Evolutionary conservation across 2,888 invertebrate species (phyloP).

Genomic region (Coremacera marginata): DNA sequence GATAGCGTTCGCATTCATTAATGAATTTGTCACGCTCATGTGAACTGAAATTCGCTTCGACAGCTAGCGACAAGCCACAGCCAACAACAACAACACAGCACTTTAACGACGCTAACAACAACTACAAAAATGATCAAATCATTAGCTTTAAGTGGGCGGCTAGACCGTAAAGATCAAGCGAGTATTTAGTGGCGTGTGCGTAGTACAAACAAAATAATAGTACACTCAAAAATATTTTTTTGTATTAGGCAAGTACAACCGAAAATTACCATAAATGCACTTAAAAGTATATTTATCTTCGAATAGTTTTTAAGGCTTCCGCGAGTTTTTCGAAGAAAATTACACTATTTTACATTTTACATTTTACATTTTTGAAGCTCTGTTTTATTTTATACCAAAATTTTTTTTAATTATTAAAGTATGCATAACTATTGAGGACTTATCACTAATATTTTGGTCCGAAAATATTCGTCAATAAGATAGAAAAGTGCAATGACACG

Average conservation of each 20-base stretch:
- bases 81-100: background rate
- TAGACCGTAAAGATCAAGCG: constrained; percentile 6
- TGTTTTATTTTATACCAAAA: too few species aligned
- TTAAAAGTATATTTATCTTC: too few species aligned
- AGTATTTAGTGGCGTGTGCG: background rate
- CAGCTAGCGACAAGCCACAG: background rate
- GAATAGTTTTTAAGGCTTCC: too few species aligned
- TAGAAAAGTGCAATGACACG: too few species aligned
- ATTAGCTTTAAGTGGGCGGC: constrained; percentile 4
- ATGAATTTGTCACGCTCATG: constrained; percentile 58
- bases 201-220: background rate
- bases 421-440: too few species aligned
- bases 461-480: too few species aligned
- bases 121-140: constrained; percentile 1
- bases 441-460: too few species aligned
- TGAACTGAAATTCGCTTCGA: constrained; percentile 52
- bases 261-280: too few species aligned
- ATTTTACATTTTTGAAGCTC: too few species aligned
- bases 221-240: background rate
- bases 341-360: too few species aligned
- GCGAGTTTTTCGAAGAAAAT: too few species aligned
- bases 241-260: background rate
- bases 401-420: too few species aligned
- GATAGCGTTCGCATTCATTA: constrained; percentile 39
- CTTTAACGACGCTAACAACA: background rate